These are phyloP conservation scores for Calcarius lapponicus DNA, from an alignment of 2,797 vertebrate species.

Conservation along the genomic window DNA sequence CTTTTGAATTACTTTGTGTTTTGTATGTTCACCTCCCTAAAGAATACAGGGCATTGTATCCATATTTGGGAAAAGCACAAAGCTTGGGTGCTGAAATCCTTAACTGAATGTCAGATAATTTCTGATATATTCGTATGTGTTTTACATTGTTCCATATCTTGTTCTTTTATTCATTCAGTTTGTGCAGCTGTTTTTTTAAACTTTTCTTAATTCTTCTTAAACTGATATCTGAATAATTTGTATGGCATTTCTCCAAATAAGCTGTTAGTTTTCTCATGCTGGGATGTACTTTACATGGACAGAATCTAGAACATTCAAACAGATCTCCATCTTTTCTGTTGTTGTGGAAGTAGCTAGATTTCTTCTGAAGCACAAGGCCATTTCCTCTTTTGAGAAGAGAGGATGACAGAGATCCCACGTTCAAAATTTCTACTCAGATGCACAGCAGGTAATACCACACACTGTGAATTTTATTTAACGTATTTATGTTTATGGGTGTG, in stretches of 20 bases:
- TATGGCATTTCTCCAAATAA: background rate
- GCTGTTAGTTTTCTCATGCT: background rate
- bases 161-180: background rate
- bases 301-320: background rate
- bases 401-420: background rate
- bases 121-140: background rate
- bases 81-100: background rate
- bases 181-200: background rate
- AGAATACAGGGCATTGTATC: background rate
- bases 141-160: background rate
- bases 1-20: background rate
- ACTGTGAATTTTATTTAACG: background rate
- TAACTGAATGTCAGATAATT: background rate
- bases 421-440: background rate
- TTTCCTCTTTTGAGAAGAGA: background rate
- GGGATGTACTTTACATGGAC: background rate
- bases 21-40: background rate
- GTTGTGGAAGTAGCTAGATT: background rate
- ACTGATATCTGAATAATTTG: background rate
- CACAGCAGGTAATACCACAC: background rate
- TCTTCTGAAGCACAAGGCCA: background rate
- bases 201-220: background rate
- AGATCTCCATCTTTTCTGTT: background rate
- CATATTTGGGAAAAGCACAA: background rate
- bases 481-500: background rate